Percentiles rank a stretch among this genome's conserved stretches.
Evolutionary conservation across 2,113 vertebrate genomes (phyloP).

Genomic region (Echinops telfairi): DNA sequence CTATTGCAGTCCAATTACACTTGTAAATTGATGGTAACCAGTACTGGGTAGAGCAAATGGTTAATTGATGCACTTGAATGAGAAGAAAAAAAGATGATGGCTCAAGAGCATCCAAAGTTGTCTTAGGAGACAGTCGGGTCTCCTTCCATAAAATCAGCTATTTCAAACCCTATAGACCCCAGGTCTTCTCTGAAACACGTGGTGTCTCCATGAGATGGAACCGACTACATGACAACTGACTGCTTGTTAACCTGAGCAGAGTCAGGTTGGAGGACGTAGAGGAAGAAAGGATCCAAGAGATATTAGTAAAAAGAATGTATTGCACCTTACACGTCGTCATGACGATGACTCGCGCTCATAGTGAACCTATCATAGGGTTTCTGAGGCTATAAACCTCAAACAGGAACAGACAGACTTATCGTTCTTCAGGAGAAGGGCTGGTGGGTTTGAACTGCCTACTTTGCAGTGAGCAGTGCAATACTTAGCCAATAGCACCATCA

Average conservation of each 20-base stretch:
- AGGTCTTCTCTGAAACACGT: background rate
- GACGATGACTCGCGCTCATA: too few relatives aligned
- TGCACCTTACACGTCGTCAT: too few relatives aligned
- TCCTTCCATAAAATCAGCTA: background rate
- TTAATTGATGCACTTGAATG: background rate
- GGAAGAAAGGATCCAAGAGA: background rate
- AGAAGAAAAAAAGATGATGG: background rate
- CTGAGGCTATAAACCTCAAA: too few relatives aligned
- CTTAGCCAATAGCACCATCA: too few relatives aligned
- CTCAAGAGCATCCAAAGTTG: background rate
- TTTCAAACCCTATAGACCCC: background rate
- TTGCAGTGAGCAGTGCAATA: too few relatives aligned
- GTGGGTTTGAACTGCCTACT: too few relatives aligned
- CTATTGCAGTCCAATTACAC: background rate
- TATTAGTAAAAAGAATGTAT: too few relatives aligned
- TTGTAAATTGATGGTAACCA: background rate
- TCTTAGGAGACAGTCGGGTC: background rate
- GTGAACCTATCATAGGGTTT: too few relatives aligned
- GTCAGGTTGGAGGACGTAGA: background rate
- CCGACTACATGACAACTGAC: background rate
- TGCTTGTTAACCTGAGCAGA: background rate
- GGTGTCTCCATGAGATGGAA: background rate
- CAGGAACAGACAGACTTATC: too few relatives aligned
- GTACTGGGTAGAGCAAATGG: background rate
- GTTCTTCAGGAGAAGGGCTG: too few relatives aligned